Percentiles rank a stretch among this genome's conserved stretches.
Conservation (phyloP, 2,888 invertebrate genomes). For the Torymus texanus region DNA sequence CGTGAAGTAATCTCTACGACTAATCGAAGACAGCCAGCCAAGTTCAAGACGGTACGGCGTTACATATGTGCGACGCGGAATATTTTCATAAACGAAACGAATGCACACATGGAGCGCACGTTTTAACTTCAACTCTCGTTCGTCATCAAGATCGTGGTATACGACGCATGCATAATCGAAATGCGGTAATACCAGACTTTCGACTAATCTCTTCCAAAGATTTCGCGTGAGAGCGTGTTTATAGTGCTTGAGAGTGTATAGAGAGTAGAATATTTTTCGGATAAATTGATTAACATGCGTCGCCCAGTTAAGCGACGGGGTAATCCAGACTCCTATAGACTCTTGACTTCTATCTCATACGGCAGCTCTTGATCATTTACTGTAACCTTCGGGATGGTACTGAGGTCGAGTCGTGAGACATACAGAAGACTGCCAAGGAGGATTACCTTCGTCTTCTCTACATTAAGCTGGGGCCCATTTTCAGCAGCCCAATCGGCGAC, state of each 20-base stretch:
- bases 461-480: background rate
- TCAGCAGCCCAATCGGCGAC: background rate
- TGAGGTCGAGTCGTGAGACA: background rate
- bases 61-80: background rate
- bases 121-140: too few relatives aligned
- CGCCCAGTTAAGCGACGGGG: background rate
- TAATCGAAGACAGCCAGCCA: background rate
- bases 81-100: background rate
- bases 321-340: background rate
- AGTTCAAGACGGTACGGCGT: background rate
- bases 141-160: too few relatives aligned
- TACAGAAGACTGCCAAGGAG: slow-evolving; percentile 1
- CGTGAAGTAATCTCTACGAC: background rate
- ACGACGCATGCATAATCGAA: too few relatives aligned
- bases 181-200: too few relatives aligned
- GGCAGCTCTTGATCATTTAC: background rate
- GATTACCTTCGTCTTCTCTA: background rate
- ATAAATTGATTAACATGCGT: too few relatives aligned
- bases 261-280: too few relatives aligned
- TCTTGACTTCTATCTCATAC: background rate
- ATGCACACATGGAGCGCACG: background rate
- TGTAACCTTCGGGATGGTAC: background rate
- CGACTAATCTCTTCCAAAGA: too few relatives aligned
- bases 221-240: too few relatives aligned
- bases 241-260: too few relatives aligned